Evolutionary conservation across 2,113 vertebrate species (phyloP).

Genomic region (Aegithalos caudatus): DNA sequence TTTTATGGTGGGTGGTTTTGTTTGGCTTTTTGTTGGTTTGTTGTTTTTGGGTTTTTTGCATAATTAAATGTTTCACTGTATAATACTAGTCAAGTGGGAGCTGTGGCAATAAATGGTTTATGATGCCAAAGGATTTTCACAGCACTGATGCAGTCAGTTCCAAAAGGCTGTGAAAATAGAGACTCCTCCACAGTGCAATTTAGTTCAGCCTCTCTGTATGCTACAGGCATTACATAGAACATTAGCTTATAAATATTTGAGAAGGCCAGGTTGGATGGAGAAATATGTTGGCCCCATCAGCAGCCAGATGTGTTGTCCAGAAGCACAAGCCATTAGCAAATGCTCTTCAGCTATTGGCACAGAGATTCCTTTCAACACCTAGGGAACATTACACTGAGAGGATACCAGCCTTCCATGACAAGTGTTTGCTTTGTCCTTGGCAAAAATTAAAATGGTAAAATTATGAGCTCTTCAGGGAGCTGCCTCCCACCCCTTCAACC

Average conservation of each 20-base stretch:
- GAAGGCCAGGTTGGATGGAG: conserved; percentile 6
- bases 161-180: background rate
- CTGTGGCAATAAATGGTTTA: conserved; percentile 24
- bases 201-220: background rate
- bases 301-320: conserved; percentile 40
- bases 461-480: conserved; percentile 1
- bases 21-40: background rate
- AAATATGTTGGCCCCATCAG: background rate
- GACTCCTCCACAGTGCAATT: background rate
- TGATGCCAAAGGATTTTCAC: conserved; percentile 15
- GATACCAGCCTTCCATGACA: background rate
- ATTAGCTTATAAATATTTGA: conserved; percentile 53
- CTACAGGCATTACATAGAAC: background rate
- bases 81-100: background rate
- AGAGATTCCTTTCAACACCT: background rate
- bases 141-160: conserved; percentile 4
- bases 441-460: conserved; percentile 16
- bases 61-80: conserved; percentile 45
- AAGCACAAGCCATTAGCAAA: conserved; percentile 3
- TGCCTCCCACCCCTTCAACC: background rate
- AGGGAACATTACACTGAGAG: background rate
- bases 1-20: background rate
- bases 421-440: conserved; percentile 8
- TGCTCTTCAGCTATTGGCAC: background rate
- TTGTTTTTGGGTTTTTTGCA: too few relatives aligned